These are phyloP conservation scores for Drosophila pseudotalamancana DNA, from an alignment of 2,888 invertebrate genomes.

Conservation along the genomic window DNA sequence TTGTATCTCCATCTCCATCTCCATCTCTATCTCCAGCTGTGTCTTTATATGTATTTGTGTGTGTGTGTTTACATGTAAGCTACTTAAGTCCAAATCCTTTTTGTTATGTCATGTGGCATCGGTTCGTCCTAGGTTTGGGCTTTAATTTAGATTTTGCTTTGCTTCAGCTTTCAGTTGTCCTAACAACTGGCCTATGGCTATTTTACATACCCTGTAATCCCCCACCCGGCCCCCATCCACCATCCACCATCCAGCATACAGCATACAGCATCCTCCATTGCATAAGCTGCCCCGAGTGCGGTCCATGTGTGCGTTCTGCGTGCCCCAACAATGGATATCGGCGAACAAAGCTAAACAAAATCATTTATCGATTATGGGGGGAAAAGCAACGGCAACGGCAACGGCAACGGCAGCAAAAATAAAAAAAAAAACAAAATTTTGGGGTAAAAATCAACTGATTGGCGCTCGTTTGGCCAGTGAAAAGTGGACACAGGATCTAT, in stretches of 20 bases:
- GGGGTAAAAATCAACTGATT: conserved; percentile 31
- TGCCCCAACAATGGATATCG: conserved; percentile 33
- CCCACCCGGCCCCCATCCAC: not conserved
- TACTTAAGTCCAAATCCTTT: conserved; percentile 74
- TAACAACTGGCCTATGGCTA: conserved; percentile 55
- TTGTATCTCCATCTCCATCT: not conserved
- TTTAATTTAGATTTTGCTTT: conserved; percentile 20
- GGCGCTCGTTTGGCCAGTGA: conserved; percentile 30
- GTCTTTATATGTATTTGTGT: conserved; percentile 1
- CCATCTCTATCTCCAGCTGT: not conserved
- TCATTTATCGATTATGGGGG: conserved; percentile 70
- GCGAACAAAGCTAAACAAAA: conserved; percentile 66
- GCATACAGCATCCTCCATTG: not conserved
- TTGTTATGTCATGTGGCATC: conserved; percentile 69
- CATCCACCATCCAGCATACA: no score
- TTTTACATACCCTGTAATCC: conserved; percentile 66
- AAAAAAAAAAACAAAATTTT: not conserved
- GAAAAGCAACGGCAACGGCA: not conserved
- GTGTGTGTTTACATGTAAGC: conserved; percentile 66
- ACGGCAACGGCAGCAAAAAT: not conserved
- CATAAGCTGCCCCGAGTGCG: conserved; percentile 20
- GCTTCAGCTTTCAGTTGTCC: conserved; percentile 47
- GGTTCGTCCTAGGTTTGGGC: conserved; percentile 25
- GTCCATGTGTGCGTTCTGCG: conserved; percentile 22
- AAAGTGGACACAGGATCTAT: conserved; percentile 46